Evolutionary conservation across 1,140 invertebrate species (phyloP), one percentile per base, ranked within the genome.

Genomic region (Cardiocondyla obscurior): DNA sequence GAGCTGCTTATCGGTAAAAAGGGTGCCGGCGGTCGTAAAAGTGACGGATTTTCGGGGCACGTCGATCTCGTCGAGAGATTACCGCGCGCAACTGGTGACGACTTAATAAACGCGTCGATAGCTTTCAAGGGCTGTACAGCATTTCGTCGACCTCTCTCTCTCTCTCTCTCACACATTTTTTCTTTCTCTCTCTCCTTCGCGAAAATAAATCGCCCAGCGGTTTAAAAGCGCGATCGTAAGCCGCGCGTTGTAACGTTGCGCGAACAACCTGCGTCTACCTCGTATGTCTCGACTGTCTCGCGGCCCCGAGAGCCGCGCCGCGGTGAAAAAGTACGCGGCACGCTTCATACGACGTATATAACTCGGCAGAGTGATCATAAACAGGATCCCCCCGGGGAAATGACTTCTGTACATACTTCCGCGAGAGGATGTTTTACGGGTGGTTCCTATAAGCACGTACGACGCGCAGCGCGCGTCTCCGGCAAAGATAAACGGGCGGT

Each of bases 311-410:
- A 62, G 30, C 14, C n/a, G 72, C 57, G 42, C 33, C 64, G 57
- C 25, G n/a, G n/a, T 49, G 57, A 83, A 81, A 73, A 87, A 58
- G 65, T 70, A 55, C 36, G 51, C 42, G 28, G 67, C 86, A 60
- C 62, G 62, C 72, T 84, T 87, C 86, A 87, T 87, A 69, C 74
- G 53, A 60, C 74, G 55, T 85, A 72, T 88, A 87, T 87, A 88
- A 85, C 85, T 85, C 42, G 86, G n/a, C n/a, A 73, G 83, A 79
- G 79, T 87, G 87, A 87, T 88, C 87, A 87, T 88, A 88, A 88
- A 88, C 83, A 88, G 73, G 79, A 84, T 87, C 85, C 87, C 8
- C 53, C 87, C 12, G 30, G 85, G 87, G 87, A 88, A 88, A 88
- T 87, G 85, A 88, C 87, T 87, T 83, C 84, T 82, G 36, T 46